Evolutionary conservation across 2,797 vertebrate genomes (phyloP).

Genomic region (Anguilla megastoma): DNA sequence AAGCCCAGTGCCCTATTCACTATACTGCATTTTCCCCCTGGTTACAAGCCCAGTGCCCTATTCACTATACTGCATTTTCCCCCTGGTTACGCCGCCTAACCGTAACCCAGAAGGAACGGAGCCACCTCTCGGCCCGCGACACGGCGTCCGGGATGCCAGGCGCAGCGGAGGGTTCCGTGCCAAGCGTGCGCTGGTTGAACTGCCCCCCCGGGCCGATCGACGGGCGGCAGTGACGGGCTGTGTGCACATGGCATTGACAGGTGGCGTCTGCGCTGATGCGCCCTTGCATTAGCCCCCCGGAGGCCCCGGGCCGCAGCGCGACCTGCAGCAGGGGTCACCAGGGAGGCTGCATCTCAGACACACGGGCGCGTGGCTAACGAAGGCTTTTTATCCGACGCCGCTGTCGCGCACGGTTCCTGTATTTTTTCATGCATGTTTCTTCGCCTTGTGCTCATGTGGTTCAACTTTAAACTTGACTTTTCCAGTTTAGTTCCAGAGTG

Average conservation of each 20-base stretch:
- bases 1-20: no score
- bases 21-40: no score
- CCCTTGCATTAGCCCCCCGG: constrained; percentile 30
- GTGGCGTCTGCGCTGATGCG: constrained; percentile 35
- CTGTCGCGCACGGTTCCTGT: background rate
- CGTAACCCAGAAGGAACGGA: background rate
- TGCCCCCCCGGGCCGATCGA: background rate
- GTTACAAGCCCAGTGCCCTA: no score
- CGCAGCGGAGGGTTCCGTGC: background rate
- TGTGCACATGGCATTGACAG: constrained; percentile 57
- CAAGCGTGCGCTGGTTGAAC: background rate
- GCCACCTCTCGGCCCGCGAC: background rate
- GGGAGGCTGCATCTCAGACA: background rate
- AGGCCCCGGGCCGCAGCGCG: background rate
- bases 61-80: no score
- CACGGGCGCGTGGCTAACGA: background rate
- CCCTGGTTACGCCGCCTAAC: background rate
- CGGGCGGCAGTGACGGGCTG: constrained; percentile 43
- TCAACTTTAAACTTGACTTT: background rate
- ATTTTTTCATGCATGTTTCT: background rate
- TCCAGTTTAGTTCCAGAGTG: background rate
- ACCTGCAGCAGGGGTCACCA: background rate
- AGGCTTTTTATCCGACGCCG: background rate
- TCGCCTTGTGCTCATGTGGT: background rate
- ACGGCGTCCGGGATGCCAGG: background rate